A percentile compares a stretch with the other conserved stretches of the same genome.
These are phyloP conservation scores for Orthonevra nobilis DNA, from an alignment of 2,888 invertebrate species.

Conservation along the genomic window DNA sequence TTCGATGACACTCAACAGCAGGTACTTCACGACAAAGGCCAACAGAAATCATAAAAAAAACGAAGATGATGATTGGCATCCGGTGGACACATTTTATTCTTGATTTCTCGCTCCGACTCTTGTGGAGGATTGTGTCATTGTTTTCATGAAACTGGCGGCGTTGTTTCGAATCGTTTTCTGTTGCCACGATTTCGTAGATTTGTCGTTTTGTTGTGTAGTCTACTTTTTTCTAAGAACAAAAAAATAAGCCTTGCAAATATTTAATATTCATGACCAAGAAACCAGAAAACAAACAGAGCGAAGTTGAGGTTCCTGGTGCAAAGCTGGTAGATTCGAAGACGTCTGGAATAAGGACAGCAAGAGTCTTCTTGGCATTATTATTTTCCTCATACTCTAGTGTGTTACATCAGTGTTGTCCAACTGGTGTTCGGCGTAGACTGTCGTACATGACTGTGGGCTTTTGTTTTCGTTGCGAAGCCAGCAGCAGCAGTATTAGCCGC, in stretches of 20 bases:
- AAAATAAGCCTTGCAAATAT: slow-evolving; percentile 60
- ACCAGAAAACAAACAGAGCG: slow-evolving; percentile 46
- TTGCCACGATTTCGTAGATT: slow-evolving; percentile 63
- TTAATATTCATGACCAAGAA: slow-evolving; percentile 75
- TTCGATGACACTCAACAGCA: slow-evolving; percentile 66
- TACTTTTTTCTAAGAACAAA: slow-evolving; percentile 67
- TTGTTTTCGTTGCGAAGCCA: slow-evolving; percentile 52
- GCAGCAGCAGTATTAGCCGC: slow-evolving; percentile 52
- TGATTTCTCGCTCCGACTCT: slow-evolving; percentile 20
- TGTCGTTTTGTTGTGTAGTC: slow-evolving; percentile 52
- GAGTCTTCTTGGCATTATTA: slow-evolving; percentile 54
- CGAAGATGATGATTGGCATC: slow-evolving; percentile 69
- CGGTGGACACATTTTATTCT: slow-evolving; percentile 60
- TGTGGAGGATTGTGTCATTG: slow-evolving; percentile 58
- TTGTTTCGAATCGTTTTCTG: not conserved
- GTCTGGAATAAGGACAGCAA: slow-evolving; percentile 22
- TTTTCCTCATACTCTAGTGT: slow-evolving; percentile 53
- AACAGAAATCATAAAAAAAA: slow-evolving; percentile 23
- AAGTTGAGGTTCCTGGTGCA: no score
- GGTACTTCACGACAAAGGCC: slow-evolving; percentile 64
- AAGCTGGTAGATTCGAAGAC: slow-evolving; percentile 34
- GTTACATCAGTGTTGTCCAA: slow-evolving; percentile 56
- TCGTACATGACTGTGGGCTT: slow-evolving; percentile 61
- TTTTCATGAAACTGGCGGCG: slow-evolving; percentile 54
- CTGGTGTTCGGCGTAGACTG: slow-evolving; percentile 6